Conservation (phyloP, 2,797 vertebrate species). For the Lateolabrax maculatus region DNA sequence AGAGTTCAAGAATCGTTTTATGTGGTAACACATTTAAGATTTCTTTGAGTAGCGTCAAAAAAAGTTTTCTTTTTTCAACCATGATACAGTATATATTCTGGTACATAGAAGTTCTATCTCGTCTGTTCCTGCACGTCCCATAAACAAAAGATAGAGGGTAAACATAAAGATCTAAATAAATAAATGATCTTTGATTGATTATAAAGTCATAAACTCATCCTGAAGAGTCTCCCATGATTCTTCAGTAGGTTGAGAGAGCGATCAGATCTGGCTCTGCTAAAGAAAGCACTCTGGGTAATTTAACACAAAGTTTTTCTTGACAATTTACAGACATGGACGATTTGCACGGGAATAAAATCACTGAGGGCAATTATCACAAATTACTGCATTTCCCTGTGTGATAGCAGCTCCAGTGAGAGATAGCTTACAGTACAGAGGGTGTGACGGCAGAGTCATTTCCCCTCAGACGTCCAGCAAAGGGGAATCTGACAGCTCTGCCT, state of each 20-base stretch:
- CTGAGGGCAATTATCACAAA: conserved; percentile 57
- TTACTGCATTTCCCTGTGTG: conserved; percentile 38
- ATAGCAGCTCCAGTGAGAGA: conserved; percentile 11
- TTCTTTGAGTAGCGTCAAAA: too few relatives aligned
- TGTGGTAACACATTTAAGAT: too few relatives aligned
- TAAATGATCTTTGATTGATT: too few relatives aligned
- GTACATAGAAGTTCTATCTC: too few relatives aligned
- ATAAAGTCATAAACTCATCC: too few relatives aligned
- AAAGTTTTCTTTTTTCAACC: too few relatives aligned
- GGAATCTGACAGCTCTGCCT: background rate
- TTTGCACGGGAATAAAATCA: conserved; percentile 57
- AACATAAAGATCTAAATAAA: background rate
- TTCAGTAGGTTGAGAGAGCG: background rate
- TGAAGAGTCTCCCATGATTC: background rate
- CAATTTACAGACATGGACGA: conserved; percentile 59
- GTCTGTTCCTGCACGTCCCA: too few relatives aligned
- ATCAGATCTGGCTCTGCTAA: conserved; percentile 19
- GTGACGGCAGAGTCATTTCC: conserved; percentile 55
- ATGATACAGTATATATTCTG: too few relatives aligned
- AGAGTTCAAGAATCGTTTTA: too few relatives aligned
- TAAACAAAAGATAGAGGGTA: too few relatives aligned
- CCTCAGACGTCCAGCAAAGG: background rate
- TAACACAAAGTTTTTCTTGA: conserved; percentile 63
- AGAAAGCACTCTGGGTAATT: conserved; percentile 53
- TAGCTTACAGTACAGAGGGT: conserved; percentile 45